phyloP scores from a whole-genome alignment of 2,113 vertebrate genomes.

The Eulacestoma nigropectus region DNA sequence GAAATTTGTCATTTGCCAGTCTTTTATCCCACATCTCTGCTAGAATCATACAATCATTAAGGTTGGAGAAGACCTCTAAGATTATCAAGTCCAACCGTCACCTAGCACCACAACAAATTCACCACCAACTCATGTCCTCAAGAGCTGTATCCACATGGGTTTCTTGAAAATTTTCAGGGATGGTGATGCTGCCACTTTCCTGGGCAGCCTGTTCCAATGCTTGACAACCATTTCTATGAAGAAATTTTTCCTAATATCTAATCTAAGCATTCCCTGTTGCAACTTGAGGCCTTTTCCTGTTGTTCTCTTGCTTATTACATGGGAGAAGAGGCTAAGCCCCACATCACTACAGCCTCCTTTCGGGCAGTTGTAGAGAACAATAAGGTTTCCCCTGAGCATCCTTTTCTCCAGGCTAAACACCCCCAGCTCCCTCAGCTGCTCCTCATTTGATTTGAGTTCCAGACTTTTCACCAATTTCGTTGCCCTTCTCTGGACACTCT shows the following conservation, averaged over 20 bases:
- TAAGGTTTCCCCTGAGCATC: background rate
- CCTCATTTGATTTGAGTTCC: background rate
- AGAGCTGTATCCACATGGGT: background rate
- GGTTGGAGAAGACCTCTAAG: background rate
- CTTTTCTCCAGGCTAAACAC: background rate
- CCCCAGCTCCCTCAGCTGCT: background rate
- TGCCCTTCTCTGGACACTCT: fast-evolving
- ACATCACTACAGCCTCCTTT: background rate
- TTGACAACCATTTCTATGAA: background rate
- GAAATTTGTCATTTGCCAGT: background rate
- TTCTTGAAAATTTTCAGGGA: background rate
- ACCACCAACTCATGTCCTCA: background rate
- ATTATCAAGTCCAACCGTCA: background rate
- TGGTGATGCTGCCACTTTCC: background rate
- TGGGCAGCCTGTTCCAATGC: background rate
- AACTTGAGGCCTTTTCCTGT: background rate
- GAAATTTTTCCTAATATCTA: background rate
- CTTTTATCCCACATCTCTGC: background rate
- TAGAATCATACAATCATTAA: background rate
- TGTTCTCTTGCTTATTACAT: background rate
- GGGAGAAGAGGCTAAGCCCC: background rate
- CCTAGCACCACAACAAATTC: background rate
- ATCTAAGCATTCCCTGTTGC: background rate
- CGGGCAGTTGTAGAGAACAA: background rate
- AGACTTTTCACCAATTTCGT: background rate